These are phyloP conservation scores for Sisor rabdophorus DNA, from an alignment of 2,113 vertebrate genomes.

Conservation along the genomic window DNA sequence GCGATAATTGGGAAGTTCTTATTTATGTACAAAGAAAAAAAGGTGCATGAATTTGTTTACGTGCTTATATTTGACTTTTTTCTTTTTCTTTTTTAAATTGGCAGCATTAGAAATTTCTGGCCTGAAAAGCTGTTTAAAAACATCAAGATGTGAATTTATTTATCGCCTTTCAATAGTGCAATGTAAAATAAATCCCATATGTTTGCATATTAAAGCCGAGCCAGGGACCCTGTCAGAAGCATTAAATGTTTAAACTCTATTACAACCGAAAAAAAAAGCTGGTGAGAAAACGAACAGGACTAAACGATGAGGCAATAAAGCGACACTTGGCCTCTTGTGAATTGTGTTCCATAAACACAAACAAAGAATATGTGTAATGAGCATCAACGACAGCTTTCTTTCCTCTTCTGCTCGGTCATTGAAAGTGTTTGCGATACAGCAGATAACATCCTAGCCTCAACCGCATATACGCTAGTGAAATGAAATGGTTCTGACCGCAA, in stretches of 20 bases:
- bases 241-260: too few species aligned
- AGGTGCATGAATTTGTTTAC: neutral
- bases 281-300: neutral
- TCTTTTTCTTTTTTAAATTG: neutral
- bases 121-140: neutral
- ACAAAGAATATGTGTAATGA: conserved; percentile 6
- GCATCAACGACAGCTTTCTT: conserved; percentile 21
- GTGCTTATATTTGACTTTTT: neutral
- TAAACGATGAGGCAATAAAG: too few species aligned
- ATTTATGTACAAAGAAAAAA: neutral
- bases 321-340: neutral
- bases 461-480: conserved; percentile 41
- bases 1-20: neutral
- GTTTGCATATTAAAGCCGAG: neutral
- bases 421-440: conserved; percentile 15
- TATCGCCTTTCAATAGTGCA: neutral
- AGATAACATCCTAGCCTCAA: conserved; percentile 30
- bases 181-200: neutral
- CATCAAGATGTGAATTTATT: neutral
- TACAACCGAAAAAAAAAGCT: neutral
- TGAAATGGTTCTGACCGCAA: conserved; percentile 34
- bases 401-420: conserved; percentile 18
- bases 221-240: neutral
- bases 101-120: neutral
- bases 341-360: neutral